Base-by-base conservation (phyloP, 2,113 vertebrate species). In the Microcebus murinus region DNA sequence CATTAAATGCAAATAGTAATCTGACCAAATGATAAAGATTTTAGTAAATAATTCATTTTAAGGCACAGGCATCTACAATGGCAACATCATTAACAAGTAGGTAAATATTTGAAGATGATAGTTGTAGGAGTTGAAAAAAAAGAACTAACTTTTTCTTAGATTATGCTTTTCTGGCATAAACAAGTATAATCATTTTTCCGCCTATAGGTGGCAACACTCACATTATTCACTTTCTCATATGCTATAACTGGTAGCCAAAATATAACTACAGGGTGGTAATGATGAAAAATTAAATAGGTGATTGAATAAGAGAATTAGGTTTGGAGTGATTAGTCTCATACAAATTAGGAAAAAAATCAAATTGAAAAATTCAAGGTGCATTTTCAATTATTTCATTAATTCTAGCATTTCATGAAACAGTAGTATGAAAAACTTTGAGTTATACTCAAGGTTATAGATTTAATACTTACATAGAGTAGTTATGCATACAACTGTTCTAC, bases 291-390 rank as follows among this genome's bases (percentile, higher is more conserved):
- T 77, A 89, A 93, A 59, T 63, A 83, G 39, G 57, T 71, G 31
- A 90, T 1, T 93, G 39, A 96, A 91, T 73, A 96, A 90, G 74
- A 96, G n/a, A 96, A 83, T 42, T 71, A 73, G 18, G 90, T 87
- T 73, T 95, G 82, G 63, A 81, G 34, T 89, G 25, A 88, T 45
- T 29, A 39, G 36, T 88, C n/a, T 91, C 67, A 89, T 14, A 70
- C 74, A 97, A 92, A 87, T 97, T 70, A 90, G 65, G n/a, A 8
- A 82, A 87, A 94, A 77, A 65, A 85, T 48, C 20, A 48, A 36
- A 67, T 31, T 76, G 42, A 92, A 96, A 97, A 83, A 77, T 31
- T 94, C 94, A 52, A 95, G 81, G 36, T 90, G 82, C 7, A 90
- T 50, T 87, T 80, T 34, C 31, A 84, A 87, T 52, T 52, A 88